Conservation (phyloP, 2,888 invertebrate species). For the Nephrotoma guestfalica region DNA sequence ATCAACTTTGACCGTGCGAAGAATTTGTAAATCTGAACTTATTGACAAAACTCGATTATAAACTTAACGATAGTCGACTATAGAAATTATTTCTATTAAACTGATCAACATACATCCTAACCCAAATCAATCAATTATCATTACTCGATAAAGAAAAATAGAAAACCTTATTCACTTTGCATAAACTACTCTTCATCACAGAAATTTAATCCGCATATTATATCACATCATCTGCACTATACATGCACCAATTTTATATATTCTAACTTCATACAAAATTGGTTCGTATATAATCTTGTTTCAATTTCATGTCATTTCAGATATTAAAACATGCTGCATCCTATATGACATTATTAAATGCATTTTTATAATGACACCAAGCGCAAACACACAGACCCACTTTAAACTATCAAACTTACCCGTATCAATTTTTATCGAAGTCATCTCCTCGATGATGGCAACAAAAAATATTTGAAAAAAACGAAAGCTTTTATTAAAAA, state of each 20-base stretch:
- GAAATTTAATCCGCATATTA: neutral
- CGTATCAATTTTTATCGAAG: neutral
- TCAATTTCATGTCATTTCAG: slow-evolving; percentile 5
- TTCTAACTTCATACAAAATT: neutral
- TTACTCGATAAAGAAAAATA: neutral
- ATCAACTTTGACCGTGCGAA: no score
- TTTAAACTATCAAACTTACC: neutral
- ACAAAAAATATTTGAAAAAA: neutral
- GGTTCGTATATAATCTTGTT: neutral
- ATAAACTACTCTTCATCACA: neutral
- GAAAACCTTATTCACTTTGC: neutral
- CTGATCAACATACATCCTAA: no score
- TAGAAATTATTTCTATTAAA: no score
- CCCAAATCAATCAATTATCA: no score
- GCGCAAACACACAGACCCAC: neutral
- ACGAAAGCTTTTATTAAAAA: neutral
- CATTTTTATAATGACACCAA: slow-evolving; percentile 7
- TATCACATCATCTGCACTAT: neutral
- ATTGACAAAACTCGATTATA: no score
- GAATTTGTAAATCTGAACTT: no score
- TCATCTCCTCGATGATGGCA: neutral
- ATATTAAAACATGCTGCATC: slow-evolving; percentile 8
- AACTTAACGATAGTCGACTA: no score
- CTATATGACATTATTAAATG: slow-evolving; percentile 9
- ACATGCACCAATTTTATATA: neutral